These are phyloP conservation scores for Quiscalus mexicanus DNA, from an alignment of 2,113 vertebrate species.

Conservation along the genomic window DNA sequence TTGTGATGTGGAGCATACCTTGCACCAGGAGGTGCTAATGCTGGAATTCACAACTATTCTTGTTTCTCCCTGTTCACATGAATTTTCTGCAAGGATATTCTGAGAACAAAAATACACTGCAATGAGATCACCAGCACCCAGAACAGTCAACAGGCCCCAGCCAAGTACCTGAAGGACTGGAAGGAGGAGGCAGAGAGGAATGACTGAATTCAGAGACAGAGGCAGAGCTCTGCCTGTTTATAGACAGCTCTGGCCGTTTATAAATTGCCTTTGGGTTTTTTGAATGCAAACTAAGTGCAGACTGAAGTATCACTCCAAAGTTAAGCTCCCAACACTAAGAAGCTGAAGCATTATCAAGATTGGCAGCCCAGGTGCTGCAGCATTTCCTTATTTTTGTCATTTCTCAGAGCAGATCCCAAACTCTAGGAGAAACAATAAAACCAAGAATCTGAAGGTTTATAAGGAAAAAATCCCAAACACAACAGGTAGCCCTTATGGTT, in stretches of 20 bases:
- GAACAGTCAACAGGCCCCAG: not conserved
- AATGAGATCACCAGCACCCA: not conserved
- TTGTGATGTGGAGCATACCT: not conserved
- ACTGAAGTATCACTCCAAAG: not conserved
- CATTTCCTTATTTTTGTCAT: not conserved
- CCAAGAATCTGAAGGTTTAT: not conserved
- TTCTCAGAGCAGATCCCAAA: not conserved
- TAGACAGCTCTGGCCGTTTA: not conserved
- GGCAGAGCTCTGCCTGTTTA: not conserved
- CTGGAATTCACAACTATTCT: not conserved
- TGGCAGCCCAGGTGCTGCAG: not conserved
- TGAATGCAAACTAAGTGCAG: not conserved
- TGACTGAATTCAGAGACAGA: not conserved
- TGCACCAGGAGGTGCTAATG: not conserved
- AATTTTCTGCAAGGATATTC: not conserved
- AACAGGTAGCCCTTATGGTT: not conserved
- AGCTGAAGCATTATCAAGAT: not conserved
- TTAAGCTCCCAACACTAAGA: not conserved
- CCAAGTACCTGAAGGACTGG: not conserved
- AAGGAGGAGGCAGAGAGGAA: not conserved
- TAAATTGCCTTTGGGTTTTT: not conserved
- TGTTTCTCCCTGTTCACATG: not conserved
- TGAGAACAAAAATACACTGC: not conserved
- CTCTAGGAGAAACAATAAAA: not conserved
- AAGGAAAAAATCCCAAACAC: fast-evolving